Percentiles rank a stretch among this genome's conserved stretches.
Evolutionary conservation across 2,888 invertebrate genomes (phyloP).

Genomic region (Germaria angustata): DNA sequence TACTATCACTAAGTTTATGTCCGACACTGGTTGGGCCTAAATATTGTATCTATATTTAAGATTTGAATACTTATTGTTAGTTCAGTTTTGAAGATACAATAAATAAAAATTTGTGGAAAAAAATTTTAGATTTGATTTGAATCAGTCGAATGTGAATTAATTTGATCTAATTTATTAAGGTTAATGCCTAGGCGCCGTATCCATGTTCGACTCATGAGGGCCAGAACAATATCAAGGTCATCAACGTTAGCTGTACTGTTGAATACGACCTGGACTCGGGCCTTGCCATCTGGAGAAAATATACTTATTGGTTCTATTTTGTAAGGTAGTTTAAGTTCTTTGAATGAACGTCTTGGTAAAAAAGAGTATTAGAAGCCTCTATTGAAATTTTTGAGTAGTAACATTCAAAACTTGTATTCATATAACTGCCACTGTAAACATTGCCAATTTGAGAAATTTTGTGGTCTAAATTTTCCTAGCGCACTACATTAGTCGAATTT

Average conservation of each 20-base stretch:
- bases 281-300: conserved; percentile 16
- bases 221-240: conserved; percentile 3
- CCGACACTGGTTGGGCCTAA: no score
- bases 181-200: conserved; percentile 30
- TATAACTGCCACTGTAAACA: not conserved
- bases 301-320: not conserved
- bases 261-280: not conserved
- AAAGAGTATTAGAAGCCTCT: conserved; percentile 3
- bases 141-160: not conserved
- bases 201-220: conserved; percentile 37
- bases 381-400: conserved; percentile 1
- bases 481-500: conserved; percentile 9
- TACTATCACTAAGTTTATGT: no score
- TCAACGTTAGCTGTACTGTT: not conserved
- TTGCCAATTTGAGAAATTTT: conserved; percentile 14
- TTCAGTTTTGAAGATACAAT: no score
- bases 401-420: not conserved
- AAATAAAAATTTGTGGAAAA: no score
- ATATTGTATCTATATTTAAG: no score
- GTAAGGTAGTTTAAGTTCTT: not conserved
- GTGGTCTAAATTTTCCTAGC: not conserved
- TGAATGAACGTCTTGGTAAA: not conserved
- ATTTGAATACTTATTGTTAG: no score
- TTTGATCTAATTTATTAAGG: conserved; percentile 4
- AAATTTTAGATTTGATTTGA: not conserved